These are phyloP conservation scores for Paradisaea rubra DNA, from an alignment of 2,113 vertebrate species.

Conservation along the genomic window DNA sequence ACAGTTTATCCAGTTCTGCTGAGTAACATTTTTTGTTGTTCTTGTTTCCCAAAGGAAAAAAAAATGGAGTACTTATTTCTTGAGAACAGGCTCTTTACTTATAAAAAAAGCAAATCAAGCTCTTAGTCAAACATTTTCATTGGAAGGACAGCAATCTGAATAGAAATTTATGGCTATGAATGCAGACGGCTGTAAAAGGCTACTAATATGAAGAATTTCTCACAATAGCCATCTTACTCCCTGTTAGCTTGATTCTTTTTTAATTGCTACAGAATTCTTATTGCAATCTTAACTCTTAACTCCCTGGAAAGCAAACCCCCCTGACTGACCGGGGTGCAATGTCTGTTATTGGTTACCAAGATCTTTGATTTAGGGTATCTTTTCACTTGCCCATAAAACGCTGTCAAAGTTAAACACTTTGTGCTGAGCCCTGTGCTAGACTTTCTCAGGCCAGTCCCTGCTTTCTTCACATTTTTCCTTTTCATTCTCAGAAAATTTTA, in stretches of 20 bases:
- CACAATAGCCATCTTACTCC: not conserved
- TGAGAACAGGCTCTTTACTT: not conserved
- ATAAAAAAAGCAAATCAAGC: not conserved
- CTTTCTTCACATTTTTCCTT: not conserved
- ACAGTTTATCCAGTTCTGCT: not conserved
- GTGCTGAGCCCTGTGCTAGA: not conserved
- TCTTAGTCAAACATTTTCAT: conserved; percentile 53
- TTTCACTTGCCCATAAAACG: not conserved
- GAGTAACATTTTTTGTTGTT: not conserved
- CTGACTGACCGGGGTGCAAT: fast-evolving
- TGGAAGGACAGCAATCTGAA: conserved; percentile 31
- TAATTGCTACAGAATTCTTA: not conserved
- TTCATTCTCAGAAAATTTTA: not conserved
- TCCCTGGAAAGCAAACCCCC: not conserved
- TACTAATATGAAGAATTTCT: not conserved
- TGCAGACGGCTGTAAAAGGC: conserved; percentile 8
- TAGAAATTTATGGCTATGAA: not conserved
- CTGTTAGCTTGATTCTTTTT: not conserved
- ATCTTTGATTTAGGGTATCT: not conserved
- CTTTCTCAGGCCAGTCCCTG: not conserved
- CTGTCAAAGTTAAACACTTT: not conserved
- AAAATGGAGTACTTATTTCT: not conserved
- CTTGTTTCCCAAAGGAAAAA: not conserved
- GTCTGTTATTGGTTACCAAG: not conserved
- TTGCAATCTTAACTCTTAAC: not conserved